These are phyloP conservation scores for Macrochelys suwanniensis DNA, from an alignment of 2,797 vertebrate genomes.

Conservation along the genomic window DNA sequence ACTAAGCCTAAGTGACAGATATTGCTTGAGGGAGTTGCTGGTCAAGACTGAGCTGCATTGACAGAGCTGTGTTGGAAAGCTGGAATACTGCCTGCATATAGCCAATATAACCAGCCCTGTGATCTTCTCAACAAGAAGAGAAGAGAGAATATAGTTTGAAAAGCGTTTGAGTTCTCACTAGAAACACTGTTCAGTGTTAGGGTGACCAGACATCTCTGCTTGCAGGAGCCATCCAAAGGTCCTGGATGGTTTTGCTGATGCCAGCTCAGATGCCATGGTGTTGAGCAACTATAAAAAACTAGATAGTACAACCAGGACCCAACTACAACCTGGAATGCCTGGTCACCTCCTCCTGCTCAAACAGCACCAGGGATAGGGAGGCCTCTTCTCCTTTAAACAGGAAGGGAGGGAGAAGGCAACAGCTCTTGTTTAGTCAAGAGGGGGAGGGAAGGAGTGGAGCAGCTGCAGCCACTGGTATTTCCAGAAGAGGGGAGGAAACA, in stretches of 20 bases:
- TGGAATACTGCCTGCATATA: constrained; percentile 42
- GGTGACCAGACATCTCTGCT: background rate
- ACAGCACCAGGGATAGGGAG: background rate
- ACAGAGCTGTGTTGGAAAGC: constrained; percentile 66
- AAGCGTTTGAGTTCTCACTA: constrained; percentile 18
- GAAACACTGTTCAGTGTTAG: rapidly evolving
- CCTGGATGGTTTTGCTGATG: background rate
- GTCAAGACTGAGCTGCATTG: constrained; percentile 58
- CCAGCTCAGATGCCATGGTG: background rate
- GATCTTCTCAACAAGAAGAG: constrained; percentile 63
- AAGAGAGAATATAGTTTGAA: constrained; percentile 21
- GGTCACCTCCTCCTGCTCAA: background rate
- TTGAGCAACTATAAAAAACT: background rate
- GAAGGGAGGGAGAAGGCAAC: background rate
- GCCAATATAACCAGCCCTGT: constrained; percentile 57
- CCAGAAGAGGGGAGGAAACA: background rate
- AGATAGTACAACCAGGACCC: background rate
- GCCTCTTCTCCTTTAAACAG: background rate
- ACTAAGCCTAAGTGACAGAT: constrained; percentile 63
- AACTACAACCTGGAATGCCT: background rate
- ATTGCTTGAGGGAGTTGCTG: constrained; percentile 56
- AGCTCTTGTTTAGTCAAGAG: background rate
- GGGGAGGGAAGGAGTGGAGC: background rate
- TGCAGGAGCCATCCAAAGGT: background rate
- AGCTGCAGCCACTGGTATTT: background rate